Evolutionary conservation across 2,797 vertebrate genomes (phyloP).

Genomic region (Anisognathus igniventris): DNA sequence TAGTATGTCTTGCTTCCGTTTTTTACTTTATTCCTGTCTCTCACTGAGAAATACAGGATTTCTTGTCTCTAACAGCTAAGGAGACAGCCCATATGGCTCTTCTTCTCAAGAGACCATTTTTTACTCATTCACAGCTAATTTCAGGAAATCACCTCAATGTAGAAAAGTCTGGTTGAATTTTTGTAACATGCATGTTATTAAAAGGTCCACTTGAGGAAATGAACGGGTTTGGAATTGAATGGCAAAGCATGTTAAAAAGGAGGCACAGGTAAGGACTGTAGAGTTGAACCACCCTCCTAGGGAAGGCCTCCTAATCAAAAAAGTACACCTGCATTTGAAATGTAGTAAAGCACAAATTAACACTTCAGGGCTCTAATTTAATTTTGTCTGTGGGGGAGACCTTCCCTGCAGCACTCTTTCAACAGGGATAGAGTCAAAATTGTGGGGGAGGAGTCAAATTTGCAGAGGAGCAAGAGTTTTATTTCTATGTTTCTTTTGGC

Average conservation of each 20-base stretch:
- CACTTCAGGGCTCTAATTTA: constrained; percentile 24
- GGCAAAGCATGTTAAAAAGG: not conserved
- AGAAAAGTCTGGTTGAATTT: not conserved
- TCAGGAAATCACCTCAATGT: not conserved
- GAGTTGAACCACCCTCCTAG: not conserved
- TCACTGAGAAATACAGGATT: constrained; percentile 20
- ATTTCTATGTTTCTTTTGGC: constrained; percentile 48
- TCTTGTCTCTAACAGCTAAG: not conserved
- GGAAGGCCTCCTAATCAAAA: constrained; percentile 24
- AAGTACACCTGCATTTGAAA: not conserved
- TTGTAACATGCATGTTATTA: not conserved
- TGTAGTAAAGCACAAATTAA: not conserved
- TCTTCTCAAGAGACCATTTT: not conserved
- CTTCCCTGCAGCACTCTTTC: not conserved
- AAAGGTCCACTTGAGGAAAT: not conserved
- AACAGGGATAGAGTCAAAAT: not conserved
- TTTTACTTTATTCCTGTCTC: constrained; percentile 25
- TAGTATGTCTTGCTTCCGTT: not conserved
- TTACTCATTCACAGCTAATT: not conserved
- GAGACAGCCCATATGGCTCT: not conserved
- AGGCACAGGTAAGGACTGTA: not conserved
- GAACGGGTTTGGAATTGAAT: not conserved
- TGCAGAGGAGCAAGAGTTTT: not conserved
- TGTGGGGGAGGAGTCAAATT: not conserved
- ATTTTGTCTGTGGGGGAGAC: constrained; percentile 32